phyloP scores from a whole-genome alignment of 2,797 vertebrate genomes.

The Acropternis orthonyx region DNA sequence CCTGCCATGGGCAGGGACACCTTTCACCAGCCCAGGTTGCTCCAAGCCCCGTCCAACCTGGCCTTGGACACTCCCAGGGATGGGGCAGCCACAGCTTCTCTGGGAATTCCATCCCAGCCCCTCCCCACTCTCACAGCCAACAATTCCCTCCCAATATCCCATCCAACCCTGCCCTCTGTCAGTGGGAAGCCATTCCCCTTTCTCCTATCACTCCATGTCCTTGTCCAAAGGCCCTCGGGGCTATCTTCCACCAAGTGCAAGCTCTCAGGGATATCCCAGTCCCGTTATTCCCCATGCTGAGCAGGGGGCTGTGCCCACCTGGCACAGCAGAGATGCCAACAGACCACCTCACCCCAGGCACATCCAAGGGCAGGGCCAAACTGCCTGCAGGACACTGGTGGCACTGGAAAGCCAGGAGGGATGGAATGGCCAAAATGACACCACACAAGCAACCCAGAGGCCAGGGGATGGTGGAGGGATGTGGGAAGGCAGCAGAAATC shows the following conservation, averaged over 20 bases:
- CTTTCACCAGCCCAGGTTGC: fast-evolving
- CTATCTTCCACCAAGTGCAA: neutral
- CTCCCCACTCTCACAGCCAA: neutral
- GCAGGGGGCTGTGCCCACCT: fast-evolving
- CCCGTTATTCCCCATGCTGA: fast-evolving
- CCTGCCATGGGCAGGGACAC: neutral
- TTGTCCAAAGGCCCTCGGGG: neutral
- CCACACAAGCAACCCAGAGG: neutral
- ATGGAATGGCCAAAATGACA: fast-evolving
- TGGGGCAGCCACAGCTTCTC: neutral
- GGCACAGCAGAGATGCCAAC: neutral
- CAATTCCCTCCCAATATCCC: neutral
- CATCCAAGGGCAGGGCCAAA: no score
- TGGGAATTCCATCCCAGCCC: neutral
- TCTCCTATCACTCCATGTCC: neutral
- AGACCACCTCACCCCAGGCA: neutral
- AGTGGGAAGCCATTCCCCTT: neutral
- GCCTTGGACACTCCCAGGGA: neutral
- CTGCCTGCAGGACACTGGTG: neutral
- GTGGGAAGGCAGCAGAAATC: neutral
- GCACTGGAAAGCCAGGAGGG: neutral
- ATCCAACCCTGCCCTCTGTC: neutral
- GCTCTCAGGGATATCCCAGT: neutral
- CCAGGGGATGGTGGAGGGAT: fast-evolving
- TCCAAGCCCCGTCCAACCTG: neutral